Percentiles rank a stretch among this genome's conserved stretches.
phyloP scores from a whole-genome alignment of 2,888 invertebrate genomes.

The Amphiduros pacificus region DNA sequence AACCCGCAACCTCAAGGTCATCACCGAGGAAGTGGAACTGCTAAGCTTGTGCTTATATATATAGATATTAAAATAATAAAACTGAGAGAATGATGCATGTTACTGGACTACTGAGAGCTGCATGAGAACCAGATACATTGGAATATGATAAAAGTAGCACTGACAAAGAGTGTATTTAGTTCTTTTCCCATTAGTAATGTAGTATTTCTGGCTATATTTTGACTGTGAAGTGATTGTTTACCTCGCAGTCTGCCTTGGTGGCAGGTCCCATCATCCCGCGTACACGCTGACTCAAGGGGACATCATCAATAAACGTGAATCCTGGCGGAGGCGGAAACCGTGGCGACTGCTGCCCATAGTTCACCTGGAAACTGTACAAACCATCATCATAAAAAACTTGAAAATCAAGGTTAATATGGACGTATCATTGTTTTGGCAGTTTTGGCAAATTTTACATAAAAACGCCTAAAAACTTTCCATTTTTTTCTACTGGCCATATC shows the following conservation, averaged over 20 bases:
- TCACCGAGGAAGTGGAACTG: no score
- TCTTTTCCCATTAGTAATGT: no score
- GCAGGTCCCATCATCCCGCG: slow-evolving; percentile 72
- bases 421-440: no score
- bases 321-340: slow-evolving; percentile 55
- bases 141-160: not conserved
- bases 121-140: not conserved
- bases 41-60: no score
- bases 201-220: no score
- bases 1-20: no score
- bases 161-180: not conserved
- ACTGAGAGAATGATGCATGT: not conserved
- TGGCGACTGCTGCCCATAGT: slow-evolving; percentile 74
- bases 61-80: no score
- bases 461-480: no score
- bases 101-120: no score
- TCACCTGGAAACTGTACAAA: slow-evolving; percentile 75
- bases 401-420: not conserved
- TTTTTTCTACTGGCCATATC: no score
- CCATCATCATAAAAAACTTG: not conserved
- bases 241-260: slow-evolving; percentile 59
- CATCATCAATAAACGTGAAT: slow-evolving; percentile 60
- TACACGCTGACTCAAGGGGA: slow-evolving; percentile 61
- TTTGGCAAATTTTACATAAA: no score
- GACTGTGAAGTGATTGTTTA: slow-evolving; percentile 26